Percentiles rank a stretch among this genome's conserved stretches.
Evolutionary conservation across 2,113 vertebrate genomes (phyloP).

Genomic region (Elaphurus davidianus): DNA sequence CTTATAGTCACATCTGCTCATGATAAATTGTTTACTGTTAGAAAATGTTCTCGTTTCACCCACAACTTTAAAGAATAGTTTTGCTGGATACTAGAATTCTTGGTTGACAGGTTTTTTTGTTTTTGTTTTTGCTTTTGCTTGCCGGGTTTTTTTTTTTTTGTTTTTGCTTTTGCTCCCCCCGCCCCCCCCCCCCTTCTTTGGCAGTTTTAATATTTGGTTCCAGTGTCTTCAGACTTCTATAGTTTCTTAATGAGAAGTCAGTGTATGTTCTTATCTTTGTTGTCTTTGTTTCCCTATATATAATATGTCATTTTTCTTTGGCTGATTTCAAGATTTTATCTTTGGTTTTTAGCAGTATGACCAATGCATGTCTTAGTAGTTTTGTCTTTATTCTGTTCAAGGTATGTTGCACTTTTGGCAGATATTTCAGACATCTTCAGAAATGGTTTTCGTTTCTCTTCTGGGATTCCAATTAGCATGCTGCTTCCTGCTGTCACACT

Average conservation of each 20-base stretch:
- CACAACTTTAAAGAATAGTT: background rate
- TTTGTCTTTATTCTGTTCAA: background rate
- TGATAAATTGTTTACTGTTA: background rate
- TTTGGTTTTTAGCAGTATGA: background rate
- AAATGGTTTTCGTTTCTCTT: background rate
- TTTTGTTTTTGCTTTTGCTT: background rate
- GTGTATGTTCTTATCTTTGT: background rate
- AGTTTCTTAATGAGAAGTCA: background rate
- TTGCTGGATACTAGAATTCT: background rate
- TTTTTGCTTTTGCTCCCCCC: background rate
- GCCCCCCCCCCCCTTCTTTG: rapidly evolving
- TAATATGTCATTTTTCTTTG: background rate
- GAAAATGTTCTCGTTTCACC: background rate
- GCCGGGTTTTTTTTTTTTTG: too few relatives aligned
- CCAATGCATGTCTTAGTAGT: background rate
- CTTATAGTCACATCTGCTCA: background rate
- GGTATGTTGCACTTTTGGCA: background rate
- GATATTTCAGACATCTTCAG: background rate
- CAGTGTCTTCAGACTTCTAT: background rate
- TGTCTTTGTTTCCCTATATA: background rate
- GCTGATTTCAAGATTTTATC: background rate
- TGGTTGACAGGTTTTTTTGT: background rate
- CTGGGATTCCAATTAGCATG: rapidly evolving
- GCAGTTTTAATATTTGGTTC: background rate
- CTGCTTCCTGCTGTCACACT: background rate